Conservation (phyloP, 2,888 invertebrate genomes). For the Julus scandinavius region DNA sequence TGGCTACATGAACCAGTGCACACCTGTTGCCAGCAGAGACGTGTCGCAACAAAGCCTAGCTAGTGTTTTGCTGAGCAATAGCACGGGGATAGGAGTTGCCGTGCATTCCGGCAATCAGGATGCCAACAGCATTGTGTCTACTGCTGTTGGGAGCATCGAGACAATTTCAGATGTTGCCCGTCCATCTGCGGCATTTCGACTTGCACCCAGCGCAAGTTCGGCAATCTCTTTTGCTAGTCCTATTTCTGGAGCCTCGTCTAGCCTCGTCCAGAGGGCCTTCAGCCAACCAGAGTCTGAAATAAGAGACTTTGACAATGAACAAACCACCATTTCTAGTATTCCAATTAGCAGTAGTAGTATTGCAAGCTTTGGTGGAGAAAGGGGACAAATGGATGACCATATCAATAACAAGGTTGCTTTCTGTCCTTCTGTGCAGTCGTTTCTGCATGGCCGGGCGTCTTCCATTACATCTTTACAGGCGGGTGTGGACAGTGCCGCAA, state of each 20-base stretch:
- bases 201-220: neutral
- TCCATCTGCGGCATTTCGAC: neutral
- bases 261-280: constrained; percentile 45
- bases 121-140: neutral
- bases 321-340: neutral
- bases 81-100: neutral
- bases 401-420: constrained; percentile 30
- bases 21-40: constrained; percentile 49
- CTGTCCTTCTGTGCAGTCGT: constrained; percentile 17
- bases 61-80: constrained; percentile 27
- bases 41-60: constrained; percentile 51
- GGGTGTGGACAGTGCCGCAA: neutral
- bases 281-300: constrained; percentile 50
- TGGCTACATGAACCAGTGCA: constrained; percentile 53
- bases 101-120: neutral
- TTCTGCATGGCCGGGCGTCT: constrained; percentile 38
- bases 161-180: neutral
- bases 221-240: neutral
- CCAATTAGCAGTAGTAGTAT: constrained; percentile 49
- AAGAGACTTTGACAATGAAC: neutral
- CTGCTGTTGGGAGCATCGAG: constrained; percentile 5
- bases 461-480: constrained; percentile 53
- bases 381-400: neutral
- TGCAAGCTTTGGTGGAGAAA: constrained; percentile 44
- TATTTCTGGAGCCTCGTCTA: neutral